Conservation (phyloP, 2,113 vertebrate species). For the Danionella cerebrum region DNA sequence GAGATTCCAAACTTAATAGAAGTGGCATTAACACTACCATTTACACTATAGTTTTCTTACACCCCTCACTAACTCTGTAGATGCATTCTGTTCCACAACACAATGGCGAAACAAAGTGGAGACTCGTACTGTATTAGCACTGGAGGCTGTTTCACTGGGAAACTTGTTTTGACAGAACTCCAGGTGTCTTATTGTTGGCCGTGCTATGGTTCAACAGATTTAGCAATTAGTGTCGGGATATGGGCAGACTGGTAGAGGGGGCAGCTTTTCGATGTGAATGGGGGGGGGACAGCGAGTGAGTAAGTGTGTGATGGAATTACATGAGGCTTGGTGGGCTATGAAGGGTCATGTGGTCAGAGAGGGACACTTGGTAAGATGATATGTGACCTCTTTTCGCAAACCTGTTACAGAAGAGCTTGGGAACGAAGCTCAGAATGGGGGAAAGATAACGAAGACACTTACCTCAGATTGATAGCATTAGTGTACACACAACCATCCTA, state of each 20-base stretch:
- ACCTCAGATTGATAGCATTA: not conserved
- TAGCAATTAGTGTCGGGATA: slow-evolving; percentile 72
- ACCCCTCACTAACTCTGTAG: not conserved
- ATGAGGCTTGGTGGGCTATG: slow-evolving; percentile 24
- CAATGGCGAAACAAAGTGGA: slow-evolving; percentile 4
- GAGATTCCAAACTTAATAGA: not conserved
- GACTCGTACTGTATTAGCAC: slow-evolving; percentile 37
- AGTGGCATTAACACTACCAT: not conserved
- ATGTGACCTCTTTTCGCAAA: slow-evolving; percentile 50
- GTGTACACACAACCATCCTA: too few relatives aligned
- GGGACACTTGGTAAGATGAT: slow-evolving; percentile 54
- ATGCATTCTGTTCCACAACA: slow-evolving; percentile 1
- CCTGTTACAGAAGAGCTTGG: slow-evolving; percentile 50
- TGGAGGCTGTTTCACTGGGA: slow-evolving; percentile 61
- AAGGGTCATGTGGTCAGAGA: slow-evolving; percentile 38
- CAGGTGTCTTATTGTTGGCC: slow-evolving; percentile 77
- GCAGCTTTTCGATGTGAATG: slow-evolving; percentile 29
- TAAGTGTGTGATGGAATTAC: slow-evolving; percentile 57
- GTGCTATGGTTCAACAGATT: slow-evolving; percentile 72
- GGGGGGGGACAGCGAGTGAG: slow-evolving; percentile 19
- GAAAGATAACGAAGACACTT: slow-evolving; percentile 7
- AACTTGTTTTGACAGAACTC: slow-evolving; percentile 80
- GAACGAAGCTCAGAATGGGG: slow-evolving; percentile 39
- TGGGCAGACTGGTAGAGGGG: slow-evolving; percentile 44
- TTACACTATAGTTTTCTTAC: not conserved